Evolutionary conservation across 2,797 vertebrate genomes (phyloP).

Genomic region (Austrolebias charrua): DNA sequence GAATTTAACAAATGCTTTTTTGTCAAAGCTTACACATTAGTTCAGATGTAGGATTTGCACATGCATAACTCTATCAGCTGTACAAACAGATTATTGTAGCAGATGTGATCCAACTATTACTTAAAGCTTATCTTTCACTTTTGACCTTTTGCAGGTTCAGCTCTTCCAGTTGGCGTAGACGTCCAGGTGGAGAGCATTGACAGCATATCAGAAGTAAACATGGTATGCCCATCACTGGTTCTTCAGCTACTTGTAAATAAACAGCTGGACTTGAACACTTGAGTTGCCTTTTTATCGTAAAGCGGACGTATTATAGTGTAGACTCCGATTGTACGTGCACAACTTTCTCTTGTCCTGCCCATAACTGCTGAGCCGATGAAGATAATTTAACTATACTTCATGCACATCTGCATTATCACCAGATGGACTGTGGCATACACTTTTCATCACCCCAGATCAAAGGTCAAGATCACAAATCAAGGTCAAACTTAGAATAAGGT

Average conservation of each 20-base stretch:
- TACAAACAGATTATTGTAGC: constrained; percentile 16
- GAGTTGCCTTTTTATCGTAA: background rate
- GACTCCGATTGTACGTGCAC: too few relatives aligned
- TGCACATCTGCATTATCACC: too few relatives aligned
- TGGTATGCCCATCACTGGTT: constrained; percentile 76
- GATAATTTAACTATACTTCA: too few relatives aligned
- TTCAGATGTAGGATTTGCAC: constrained; percentile 35
- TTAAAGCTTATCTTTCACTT: constrained; percentile 32
- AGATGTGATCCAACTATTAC: constrained; percentile 20
- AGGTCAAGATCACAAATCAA: too few relatives aligned
- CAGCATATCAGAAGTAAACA: constrained; percentile 94
- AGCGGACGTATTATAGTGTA: too few relatives aligned
- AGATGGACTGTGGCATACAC: too few relatives aligned
- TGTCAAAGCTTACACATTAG: constrained; percentile 2
- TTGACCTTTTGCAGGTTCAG: constrained; percentile 77
- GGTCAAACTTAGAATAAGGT: too few relatives aligned
- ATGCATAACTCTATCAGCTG: constrained; percentile 34
- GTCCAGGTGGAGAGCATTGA: constrained; percentile 93
- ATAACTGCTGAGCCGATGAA: too few relatives aligned
- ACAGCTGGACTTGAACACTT: background rate
- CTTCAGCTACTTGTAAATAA: constrained; percentile 9
- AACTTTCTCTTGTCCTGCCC: too few relatives aligned
- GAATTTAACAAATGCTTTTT: constrained; percentile 4
- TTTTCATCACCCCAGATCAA: too few relatives aligned
- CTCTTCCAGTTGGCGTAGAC: constrained; percentile 90